A percentile compares a stretch with the other conserved stretches of the same genome.
Evolutionary conservation across 2,888 invertebrate genomes (phyloP).

Genomic region (Plutella xylostella): DNA sequence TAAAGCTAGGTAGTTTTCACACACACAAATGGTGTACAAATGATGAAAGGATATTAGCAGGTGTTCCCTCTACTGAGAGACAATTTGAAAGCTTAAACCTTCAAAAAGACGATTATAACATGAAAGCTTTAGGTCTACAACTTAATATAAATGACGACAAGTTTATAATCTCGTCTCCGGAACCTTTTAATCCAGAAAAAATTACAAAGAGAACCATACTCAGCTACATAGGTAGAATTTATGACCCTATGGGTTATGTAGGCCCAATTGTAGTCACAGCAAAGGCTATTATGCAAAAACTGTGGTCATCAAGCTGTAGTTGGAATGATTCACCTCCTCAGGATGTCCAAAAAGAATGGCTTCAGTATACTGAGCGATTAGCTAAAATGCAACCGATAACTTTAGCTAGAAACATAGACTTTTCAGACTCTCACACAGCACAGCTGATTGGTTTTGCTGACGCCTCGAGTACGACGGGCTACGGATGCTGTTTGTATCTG

Average conservation of each 20-base stretch:
- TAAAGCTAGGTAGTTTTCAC: neutral
- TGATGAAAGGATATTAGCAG: neutral
- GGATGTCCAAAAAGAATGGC: constrained; percentile 8
- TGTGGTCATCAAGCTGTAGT: constrained; percentile 10
- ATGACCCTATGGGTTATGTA: constrained; percentile 14
- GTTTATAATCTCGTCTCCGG: constrained; percentile 6
- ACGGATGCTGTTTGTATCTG: constrained; percentile 17
- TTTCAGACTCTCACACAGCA: neutral
- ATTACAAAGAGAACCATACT: constrained; percentile 6
- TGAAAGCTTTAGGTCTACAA: neutral
- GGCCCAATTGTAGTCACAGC: constrained; percentile 13
- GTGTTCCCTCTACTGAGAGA: constrained; percentile 3
- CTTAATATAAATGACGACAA: neutral
- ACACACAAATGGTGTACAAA: neutral
- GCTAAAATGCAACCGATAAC: constrained; percentile 9
- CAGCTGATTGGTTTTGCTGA: constrained; percentile 16
- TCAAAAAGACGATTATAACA: constrained; percentile 9
- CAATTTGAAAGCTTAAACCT: constrained; percentile 13
- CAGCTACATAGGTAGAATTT: constrained; percentile 13
- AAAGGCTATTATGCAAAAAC: constrained; percentile 14
- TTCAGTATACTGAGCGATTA: constrained; percentile 10
- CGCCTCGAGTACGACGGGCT: constrained; percentile 12
- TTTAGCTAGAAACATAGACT: neutral
- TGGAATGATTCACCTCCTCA: constrained; percentile 11
- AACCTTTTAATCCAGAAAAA: neutral